Conservation (phyloP, 2,888 invertebrate genomes). For the Chloroclysta siterata region DNA sequence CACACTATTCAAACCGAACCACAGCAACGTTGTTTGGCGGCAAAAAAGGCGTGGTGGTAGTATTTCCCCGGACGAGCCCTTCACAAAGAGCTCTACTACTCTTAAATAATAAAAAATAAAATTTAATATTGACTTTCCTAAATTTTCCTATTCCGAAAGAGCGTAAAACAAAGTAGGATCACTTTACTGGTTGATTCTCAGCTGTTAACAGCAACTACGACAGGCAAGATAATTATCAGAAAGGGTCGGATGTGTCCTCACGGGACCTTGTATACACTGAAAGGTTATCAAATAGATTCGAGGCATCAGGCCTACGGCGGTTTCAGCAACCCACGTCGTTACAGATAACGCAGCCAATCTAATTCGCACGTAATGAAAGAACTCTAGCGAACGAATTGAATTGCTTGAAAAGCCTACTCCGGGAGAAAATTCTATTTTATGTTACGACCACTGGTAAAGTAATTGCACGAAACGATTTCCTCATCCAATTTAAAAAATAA, state of each 20-base stretch:
- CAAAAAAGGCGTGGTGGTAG: too few species aligned
- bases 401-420: slow-evolving; percentile 37
- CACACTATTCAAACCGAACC: too few species aligned
- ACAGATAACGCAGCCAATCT: slow-evolving; percentile 39
- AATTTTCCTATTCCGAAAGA: too few species aligned
- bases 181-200: slow-evolving; percentile 21
- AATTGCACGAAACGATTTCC: slow-evolving; percentile 37
- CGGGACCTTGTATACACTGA: not conserved
- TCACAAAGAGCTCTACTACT: too few species aligned
- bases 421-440: slow-evolving; percentile 40
- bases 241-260: slow-evolving; percentile 9
- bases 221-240: slow-evolving; percentile 1
- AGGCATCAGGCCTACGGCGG: not conserved
- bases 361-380: slow-evolving; percentile 41
- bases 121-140: too few species aligned
- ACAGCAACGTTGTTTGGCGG: too few species aligned
- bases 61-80: too few species aligned
- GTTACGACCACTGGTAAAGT: slow-evolving; percentile 32
- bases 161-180: not conserved
- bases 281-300: not conserved
- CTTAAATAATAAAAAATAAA: too few species aligned
- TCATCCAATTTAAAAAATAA: slow-evolving; percentile 32
- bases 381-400: slow-evolving; percentile 41
- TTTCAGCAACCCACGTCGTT: slow-evolving; percentile 17
- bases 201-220: slow-evolving; percentile 20